Base-by-base conservation (phyloP, 2,797 vertebrate species). In the Myotis pilosus region DNA sequence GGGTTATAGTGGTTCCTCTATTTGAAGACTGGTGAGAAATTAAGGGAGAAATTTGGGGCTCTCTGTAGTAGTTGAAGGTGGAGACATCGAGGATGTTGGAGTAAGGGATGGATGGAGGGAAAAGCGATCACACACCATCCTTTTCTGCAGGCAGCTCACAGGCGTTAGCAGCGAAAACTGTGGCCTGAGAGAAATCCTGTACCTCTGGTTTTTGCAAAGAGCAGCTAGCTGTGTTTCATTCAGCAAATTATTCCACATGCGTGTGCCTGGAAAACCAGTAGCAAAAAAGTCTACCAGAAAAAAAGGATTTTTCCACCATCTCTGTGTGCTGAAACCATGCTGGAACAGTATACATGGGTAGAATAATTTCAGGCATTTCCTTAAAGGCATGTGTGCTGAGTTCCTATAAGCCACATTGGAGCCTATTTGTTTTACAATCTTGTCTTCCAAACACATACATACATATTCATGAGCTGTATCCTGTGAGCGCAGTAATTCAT, bases 381-480 rank as follows among this genome's bases (percentile, higher is more conserved):
- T 93, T 71, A 25, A 74, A 83, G 88, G 83, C 83, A 4, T 22
- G 38, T 90, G 51, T 74, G 55, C 68, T 53, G 57, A 28, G 49
- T 57, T 89, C 36, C 19, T 51, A 12, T 20, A 74, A 87, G 69
- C 76, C 57, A 17, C 44, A 0, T 3, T n/a, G 57, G 71, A 93
- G 47, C 76, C 75, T 68, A 57, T 95, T 96, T 96, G 92, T 95
- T 91, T 96, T 87, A 87, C 86, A 94, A 16, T 89, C 92, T 94
- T 53, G 89, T 95, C 91, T 96, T 89, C 86, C 71, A 92, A 71
- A 95, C 47, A 94, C 23, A n/a, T 8, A 12, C 86, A 97, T 96
- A 71, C 92, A 95, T 96, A 97, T 96, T 97, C 94, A 96, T 96
- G 93, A 87, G 84, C 76, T 53, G 20, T 55, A 51, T 82, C 74